Evolutionary conservation across 2,888 invertebrate genomes (phyloP), one percentile per base, ranked within the genome.

Genomic region (Lordiphosa fenestrarum): DNA sequence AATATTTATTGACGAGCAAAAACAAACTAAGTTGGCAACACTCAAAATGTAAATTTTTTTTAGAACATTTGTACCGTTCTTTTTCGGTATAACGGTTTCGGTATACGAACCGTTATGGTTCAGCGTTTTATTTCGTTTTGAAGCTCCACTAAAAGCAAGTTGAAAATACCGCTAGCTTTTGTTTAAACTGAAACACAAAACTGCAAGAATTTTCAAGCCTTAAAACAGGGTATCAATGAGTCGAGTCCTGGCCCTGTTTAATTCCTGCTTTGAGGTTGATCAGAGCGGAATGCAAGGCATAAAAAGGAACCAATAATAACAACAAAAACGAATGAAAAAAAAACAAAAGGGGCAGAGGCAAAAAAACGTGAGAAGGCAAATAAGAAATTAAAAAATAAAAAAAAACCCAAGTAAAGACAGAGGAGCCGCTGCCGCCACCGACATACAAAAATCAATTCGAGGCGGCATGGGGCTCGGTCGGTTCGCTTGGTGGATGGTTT

Each of bases 301-400:
- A 77, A 81, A 81, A 81, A 81, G 84, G 71, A 84, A 58, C 65
- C 73, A 64, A 77, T 53, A 62, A 76, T 67, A 70, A 84, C 71
- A 84, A 84, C 77, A 78, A 82, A 78, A 71, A 72, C 69, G 9
- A 76, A 69, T 67, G 69, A 78, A 69, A 67, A 67, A 78, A 78
- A 38, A 73, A 15, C 15, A 69, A 77, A 68, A 67, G 67, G n/a
- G 30, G 37, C 12, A 21, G 33, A 71, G 58, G 61, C 69, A 69
- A 62, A 63, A 76, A 51, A 82, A 83, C 77, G 71, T 65, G 69
- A 66, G 71, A 68, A 72, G 84, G 77, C 84, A 81, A 78, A 76
- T 80, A 77, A 73, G 77, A 77, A 77, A 72, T 72, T 73, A 72
- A 73, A 72, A 46, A 37, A 35, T 38, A 60, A 39, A 68, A 71